Evolutionary conservation across 2,113 vertebrate species (phyloP), one percentile per base, ranked within the genome.

Genomic region (Tinamus guttatus): DNA sequence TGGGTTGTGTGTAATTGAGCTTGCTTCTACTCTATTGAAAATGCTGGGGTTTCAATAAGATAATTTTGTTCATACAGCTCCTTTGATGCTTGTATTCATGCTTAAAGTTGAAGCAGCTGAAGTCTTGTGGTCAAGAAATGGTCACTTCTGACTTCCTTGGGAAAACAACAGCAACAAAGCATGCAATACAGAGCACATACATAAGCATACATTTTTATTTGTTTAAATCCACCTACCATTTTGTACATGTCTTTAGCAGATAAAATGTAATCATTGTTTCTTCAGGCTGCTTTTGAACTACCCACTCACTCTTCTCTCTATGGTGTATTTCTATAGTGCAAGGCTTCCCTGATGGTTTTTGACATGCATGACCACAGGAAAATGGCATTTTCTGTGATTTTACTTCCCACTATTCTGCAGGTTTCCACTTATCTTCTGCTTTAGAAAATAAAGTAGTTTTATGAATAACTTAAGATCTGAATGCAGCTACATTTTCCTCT

Each of bases 1-100:
- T 0, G 4, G 25, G 62, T 8, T 75, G 13, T 34, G 21, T 19
- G 15, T 11, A 63, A 63, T 0, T 30, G 56, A 36, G 18, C 18
- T 74, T 92, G 65, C 34, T 45, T 49, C 1, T 2, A 32, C 7
- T 25, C 5, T 43, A 45, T 74, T 28, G 10, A 75, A 49, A 49
- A 49, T 49, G 21, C 5, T 49, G 21, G 21, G 20, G 49, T 49
- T 49, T 49, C 49, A 22, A 49, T 49, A 49, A 12, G 49, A 49
- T 24, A 49, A 49, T 49, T 49, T 49, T 24, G 49, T 49, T 49
- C 49, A 49, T 24, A 1, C 3, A 80, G 3, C 19, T 86, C 71
- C 11, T 54, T 19, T n/a, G 7, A 34, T 34, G n/a, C 4, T 86
- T 81, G 54, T 24, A 70, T 14, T 70, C 25, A 24, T 18, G 47